These are phyloP conservation scores for Diadegma fenestrale DNA, from an alignment of 2,888 invertebrate species.

Conservation along the genomic window DNA sequence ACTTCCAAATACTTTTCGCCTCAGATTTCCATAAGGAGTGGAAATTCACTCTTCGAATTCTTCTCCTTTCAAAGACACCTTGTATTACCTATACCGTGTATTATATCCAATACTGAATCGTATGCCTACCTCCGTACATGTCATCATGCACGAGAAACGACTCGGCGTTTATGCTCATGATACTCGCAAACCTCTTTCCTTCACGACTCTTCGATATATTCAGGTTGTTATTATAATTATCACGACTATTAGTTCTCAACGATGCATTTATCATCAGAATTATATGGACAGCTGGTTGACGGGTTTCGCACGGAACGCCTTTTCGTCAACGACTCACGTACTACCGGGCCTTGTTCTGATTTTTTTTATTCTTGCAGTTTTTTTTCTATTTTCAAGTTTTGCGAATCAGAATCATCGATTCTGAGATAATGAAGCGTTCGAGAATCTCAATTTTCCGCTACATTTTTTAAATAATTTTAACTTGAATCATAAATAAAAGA, in stretches of 20 bases:
- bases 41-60: background rate
- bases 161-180: constrained; percentile 46
- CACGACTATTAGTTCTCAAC: constrained; percentile 73
- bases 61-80: background rate
- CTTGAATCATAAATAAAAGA: background rate
- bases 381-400: background rate
- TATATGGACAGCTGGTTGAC: constrained; percentile 63
- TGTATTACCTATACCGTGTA: background rate
- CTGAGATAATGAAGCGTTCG: background rate
- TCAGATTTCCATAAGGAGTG: background rate
- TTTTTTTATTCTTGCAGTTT: background rate
- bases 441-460: no score
- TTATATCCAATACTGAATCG: constrained; percentile 33
- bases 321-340: constrained; percentile 43
- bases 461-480: background rate
- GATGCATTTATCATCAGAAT: constrained; percentile 68
- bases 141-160: constrained; percentile 23
- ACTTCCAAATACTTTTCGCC: background rate
- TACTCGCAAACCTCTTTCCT: constrained; percentile 75
- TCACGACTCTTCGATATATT: constrained; percentile 66
- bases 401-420: background rate
- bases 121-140: constrained; percentile 30
- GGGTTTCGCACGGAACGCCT: constrained; percentile 47
- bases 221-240: constrained; percentile 69
- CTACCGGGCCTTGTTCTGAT: constrained; percentile 14